phyloP scores from a whole-genome alignment of 2,797 vertebrate species.

The Zenarchopterus dispar region DNA sequence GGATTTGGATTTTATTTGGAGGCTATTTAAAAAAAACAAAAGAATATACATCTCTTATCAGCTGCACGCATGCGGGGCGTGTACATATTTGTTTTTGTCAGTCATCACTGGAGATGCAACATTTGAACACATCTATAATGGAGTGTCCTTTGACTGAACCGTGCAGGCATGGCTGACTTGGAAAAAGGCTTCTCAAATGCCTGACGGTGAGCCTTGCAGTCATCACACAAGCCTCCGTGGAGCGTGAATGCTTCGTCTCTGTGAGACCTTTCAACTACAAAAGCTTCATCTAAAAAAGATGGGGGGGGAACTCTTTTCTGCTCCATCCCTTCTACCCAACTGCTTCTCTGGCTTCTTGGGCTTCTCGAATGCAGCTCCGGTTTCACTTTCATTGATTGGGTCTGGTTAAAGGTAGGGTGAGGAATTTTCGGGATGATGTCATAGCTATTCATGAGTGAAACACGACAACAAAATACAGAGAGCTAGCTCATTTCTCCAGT shows the following conservation, averaged over 20 bases:
- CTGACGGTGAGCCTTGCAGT: constrained; percentile 30
- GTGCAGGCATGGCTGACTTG: constrained; percentile 24
- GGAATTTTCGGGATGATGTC: background rate
- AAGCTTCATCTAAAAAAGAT: constrained; percentile 47
- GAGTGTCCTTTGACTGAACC: constrained; percentile 13
- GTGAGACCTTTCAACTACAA: constrained; percentile 65
- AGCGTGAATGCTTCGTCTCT: constrained; percentile 45
- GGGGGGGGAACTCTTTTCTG: background rate
- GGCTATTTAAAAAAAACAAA: no score
- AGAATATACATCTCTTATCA: no score
- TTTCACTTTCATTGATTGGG: constrained; percentile 13
- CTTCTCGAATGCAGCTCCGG: constrained; percentile 15
- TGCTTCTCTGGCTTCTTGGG: constrained; percentile 13
- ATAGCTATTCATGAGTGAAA: background rate
- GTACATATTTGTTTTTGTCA: background rate
- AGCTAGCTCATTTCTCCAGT: no score
- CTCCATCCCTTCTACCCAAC: background rate
- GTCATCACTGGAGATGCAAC: background rate
- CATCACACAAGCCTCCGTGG: constrained; percentile 49
- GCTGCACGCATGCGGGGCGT: no score
- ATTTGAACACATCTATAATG: constrained; percentile 26
- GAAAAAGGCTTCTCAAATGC: constrained; percentile 32
- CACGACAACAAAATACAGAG: no score
- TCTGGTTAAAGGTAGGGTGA: background rate
- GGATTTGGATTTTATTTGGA: no score